Evolutionary conservation across 2,797 vertebrate genomes (phyloP).

Genomic region (Loris lydekkerianus): DNA sequence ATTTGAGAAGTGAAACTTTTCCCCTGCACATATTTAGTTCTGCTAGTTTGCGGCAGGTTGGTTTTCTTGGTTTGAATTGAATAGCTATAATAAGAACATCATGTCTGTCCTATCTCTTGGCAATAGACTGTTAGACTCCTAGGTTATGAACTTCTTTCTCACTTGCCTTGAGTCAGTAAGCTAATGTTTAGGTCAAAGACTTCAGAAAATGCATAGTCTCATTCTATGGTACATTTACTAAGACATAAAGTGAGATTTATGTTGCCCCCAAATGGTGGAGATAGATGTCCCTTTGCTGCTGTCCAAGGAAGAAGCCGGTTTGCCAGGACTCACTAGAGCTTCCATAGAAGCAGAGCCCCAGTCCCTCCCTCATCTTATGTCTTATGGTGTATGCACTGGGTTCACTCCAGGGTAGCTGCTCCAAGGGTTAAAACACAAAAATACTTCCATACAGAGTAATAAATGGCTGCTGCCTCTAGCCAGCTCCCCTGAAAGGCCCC

Average conservation of each 20-base stretch:
- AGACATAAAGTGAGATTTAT: neutral
- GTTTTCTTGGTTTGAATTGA: constrained; percentile 17
- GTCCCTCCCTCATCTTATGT: neutral
- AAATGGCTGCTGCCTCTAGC: neutral
- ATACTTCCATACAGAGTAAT: neutral
- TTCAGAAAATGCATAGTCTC: neutral
- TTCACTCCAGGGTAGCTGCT: neutral
- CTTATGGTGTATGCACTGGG: accelerated
- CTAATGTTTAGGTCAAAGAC: constrained; percentile 44
- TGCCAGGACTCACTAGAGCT: neutral
- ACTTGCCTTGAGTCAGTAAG: neutral
- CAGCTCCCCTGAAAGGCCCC: neutral
- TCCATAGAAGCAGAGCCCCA: neutral
- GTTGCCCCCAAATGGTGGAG: neutral
- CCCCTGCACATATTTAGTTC: neutral
- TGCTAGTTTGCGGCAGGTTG: constrained; percentile 31
- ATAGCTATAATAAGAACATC: neutral
- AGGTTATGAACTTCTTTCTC: neutral
- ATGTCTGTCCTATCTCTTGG: neutral
- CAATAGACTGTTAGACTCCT: neutral
- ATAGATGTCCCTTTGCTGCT: neutral
- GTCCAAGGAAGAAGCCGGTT: neutral
- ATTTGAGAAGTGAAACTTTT: constrained; percentile 61
- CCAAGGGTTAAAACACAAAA: neutral
- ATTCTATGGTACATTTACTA: neutral